These are phyloP conservation scores for Opisthograptis luteolata DNA, from an alignment of 2,888 invertebrate genomes.

Conservation along the genomic window DNA sequence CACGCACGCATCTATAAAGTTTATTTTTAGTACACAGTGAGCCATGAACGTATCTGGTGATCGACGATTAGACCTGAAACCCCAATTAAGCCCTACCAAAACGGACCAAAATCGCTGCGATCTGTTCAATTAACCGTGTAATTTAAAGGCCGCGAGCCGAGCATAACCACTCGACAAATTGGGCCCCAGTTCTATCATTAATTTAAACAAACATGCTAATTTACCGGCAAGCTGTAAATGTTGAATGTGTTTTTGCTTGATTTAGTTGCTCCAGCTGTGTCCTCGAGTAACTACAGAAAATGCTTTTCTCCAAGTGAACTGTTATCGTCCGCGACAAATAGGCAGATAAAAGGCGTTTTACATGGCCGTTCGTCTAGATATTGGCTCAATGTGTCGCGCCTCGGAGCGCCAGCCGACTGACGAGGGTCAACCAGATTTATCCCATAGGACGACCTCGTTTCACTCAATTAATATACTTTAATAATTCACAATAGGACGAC, in stretches of 20 bases:
- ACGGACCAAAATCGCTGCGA: conserved; percentile 60
- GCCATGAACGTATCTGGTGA: conserved; percentile 69
- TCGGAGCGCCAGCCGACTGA: conserved; percentile 34
- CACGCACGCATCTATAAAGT: conserved; percentile 76
- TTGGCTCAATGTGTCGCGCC: conserved; percentile 42
- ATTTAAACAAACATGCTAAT: conserved; percentile 52
- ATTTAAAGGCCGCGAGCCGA: conserved; percentile 46
- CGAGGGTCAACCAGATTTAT: conserved; percentile 48
- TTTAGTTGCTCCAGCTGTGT: conserved; percentile 7
- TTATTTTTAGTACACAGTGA: conserved; percentile 71
- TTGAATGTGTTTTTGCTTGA: conserved; percentile 30
- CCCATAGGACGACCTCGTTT: conserved; percentile 24
- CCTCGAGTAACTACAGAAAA: conserved; percentile 21
- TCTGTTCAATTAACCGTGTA: conserved; percentile 60
- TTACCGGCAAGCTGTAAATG: conserved; percentile 43
- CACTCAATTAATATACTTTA: conserved; percentile 37
- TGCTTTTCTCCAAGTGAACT: conserved; percentile 23
- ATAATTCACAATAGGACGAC: conserved; percentile 38
- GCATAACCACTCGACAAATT: conserved; percentile 55
- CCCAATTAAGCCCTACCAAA: conserved; percentile 67
- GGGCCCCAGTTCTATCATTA: conserved; percentile 49
- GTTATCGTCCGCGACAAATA: conserved; percentile 32
- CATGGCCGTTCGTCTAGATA: conserved; percentile 42
- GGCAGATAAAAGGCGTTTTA: conserved; percentile 39
- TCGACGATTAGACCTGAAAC: conserved; percentile 67